These are phyloP conservation scores for Clostera curtula DNA, from an alignment of 2,888 invertebrate species.

Conservation along the genomic window DNA sequence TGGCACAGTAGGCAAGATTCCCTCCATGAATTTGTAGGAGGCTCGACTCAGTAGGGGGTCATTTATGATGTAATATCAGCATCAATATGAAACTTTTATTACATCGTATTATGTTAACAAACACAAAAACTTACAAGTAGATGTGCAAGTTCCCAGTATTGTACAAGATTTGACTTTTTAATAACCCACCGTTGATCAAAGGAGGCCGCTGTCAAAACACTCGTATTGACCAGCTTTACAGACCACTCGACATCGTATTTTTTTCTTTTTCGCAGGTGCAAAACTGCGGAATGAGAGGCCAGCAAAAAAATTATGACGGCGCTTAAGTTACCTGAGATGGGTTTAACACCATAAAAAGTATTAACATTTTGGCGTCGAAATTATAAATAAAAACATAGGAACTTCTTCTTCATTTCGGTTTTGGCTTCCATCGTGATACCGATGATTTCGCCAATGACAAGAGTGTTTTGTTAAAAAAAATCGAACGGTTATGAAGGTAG, in stretches of 20 bases:
- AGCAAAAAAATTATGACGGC: slow-evolving; percentile 53
- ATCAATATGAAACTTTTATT: too few species aligned
- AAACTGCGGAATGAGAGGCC: slow-evolving; percentile 26
- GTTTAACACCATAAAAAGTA: slow-evolving; percentile 16
- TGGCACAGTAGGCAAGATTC: too few species aligned
- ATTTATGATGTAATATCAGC: too few species aligned
- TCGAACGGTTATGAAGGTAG: too few species aligned
- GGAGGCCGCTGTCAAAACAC: slow-evolving; percentile 67
- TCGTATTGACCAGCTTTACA: slow-evolving; percentile 30
- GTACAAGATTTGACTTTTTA: slow-evolving; percentile 32
- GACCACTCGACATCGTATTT: slow-evolving; percentile 28
- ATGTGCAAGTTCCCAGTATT: slow-evolving; percentile 26
- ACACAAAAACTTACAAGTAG: slow-evolving; percentile 8
- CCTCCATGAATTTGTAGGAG: too few species aligned
- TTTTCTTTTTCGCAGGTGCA: slow-evolving; percentile 59
- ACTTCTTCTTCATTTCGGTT: too few species aligned
- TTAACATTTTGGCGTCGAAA: slow-evolving; percentile 13
- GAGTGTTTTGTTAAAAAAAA: too few species aligned
- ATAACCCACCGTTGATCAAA: slow-evolving; percentile 35
- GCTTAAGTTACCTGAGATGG: slow-evolving; percentile 40
- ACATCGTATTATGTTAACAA: too few species aligned
- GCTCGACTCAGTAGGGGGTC: too few species aligned
- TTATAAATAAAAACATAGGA: too few species aligned
- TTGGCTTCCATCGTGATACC: too few species aligned
- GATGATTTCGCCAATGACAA: too few species aligned